phyloP scores from a whole-genome alignment of 2,113 vertebrate species.

The Phrynocephalus versicolor region DNA sequence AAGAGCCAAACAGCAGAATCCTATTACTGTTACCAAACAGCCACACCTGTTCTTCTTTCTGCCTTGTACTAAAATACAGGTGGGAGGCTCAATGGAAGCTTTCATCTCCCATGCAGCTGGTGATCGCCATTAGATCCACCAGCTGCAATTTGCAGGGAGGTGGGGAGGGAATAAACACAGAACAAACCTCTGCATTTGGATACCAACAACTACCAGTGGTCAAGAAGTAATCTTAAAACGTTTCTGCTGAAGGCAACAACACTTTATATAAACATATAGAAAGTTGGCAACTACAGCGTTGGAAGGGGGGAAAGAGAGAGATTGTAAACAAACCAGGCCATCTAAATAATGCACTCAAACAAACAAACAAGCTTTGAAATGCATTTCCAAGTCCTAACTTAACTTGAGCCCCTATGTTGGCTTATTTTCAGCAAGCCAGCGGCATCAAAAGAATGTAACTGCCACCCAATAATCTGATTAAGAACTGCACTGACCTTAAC shows the following conservation, averaged over 20 bases:
- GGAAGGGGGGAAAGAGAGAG: background rate
- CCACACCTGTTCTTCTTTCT: no score
- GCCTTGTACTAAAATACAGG: no score
- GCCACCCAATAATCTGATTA: background rate
- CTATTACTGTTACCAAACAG: no score
- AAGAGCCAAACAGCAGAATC: no score
- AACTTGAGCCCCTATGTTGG: slow-evolving; percentile 22
- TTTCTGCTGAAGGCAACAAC: background rate
- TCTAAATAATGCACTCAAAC: slow-evolving; percentile 12
- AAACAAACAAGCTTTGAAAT: slow-evolving; percentile 32
- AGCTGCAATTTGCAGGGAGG: background rate
- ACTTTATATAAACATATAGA: background rate
- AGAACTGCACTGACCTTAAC: background rate
- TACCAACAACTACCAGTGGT: background rate
- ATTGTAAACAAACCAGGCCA: background rate
- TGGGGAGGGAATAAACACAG: no score
- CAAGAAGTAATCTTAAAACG: background rate
- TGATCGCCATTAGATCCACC: no score
- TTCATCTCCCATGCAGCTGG: no score
- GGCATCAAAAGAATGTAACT: background rate
- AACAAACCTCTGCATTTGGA: background rate
- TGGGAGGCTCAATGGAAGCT: no score
- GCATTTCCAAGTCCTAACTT: slow-evolving; percentile 29
- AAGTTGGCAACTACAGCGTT: background rate
- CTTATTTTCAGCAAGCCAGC: slow-evolving; percentile 13